Base-by-base conservation (phyloP, 2,888 invertebrate genomes). In the Conistra vaccinii region DNA sequence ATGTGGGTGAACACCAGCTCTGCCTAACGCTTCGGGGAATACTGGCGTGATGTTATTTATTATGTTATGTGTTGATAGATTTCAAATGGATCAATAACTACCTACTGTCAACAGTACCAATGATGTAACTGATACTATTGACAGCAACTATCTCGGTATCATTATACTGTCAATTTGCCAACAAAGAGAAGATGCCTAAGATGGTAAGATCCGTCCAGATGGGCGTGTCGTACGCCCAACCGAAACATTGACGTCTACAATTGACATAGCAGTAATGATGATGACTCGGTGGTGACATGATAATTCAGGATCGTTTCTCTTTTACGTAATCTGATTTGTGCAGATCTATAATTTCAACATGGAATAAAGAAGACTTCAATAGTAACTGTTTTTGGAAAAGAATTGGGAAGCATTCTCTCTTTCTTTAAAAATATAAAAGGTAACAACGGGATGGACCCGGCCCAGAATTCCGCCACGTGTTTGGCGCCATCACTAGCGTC, bases 311-410 rank as follows among this genome's bases (percentile, higher is more conserved):
- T 32, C 42, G 35, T 74, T 65, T 58, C 53, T 53, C 32, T 81
- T 48, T 74, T 81, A 75, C 45, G 26, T 48, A 75, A 78, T 55
- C 53, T 20, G 10, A 81, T 75, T 70, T 51, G 32, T 17, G n/a
- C 23, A 42, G 20, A 58, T 17, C n/a, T 67, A 9, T 69, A 42
- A 51, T 20, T 58, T 42, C 0, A 35, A n/a, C 14, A 55, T 45
- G 23, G 51, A 26, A 42, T 62, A 35, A 35, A 45, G 23, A 51
- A 4, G 12, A 63, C 12, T 14, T 55, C 42, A n/a, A 63, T 29
- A 35, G n/a, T 3, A 3, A 12, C 17, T n/a, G 2, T 29, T 45
- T 74, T 35, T 65, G 45, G 23, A n/a, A 29, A 14, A 77, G 0
- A 66, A 76, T 39, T 17, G 2, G 17, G 39, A 17, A 48, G 5